These are phyloP conservation scores for Larimichthys polyactis DNA, from an alignment of 2,113 vertebrate genomes.

Conservation along the genomic window DNA sequence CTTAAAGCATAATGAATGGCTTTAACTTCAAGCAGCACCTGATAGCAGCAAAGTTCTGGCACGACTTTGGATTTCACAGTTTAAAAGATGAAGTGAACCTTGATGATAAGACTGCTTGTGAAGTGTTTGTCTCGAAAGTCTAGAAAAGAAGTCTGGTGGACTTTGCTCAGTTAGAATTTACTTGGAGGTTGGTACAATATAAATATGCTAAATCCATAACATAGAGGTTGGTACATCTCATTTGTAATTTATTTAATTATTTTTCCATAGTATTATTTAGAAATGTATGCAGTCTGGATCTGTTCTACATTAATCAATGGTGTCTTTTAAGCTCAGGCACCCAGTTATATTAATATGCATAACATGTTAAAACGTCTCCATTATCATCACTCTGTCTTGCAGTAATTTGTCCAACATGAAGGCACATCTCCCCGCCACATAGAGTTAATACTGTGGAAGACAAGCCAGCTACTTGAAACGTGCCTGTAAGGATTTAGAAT, in stretches of 20 bases:
- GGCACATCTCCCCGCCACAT: not conserved
- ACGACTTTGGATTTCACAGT: not conserved
- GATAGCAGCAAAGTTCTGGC: not conserved
- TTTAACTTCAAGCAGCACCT: conserved; percentile 12
- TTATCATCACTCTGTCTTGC: conserved; percentile 14
- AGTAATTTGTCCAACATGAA: conserved; percentile 7
- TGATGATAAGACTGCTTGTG: not conserved
- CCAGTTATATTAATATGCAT: conserved; percentile 23
- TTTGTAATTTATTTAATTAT: not conserved
- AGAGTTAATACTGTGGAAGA: conserved; percentile 14
- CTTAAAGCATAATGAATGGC: conserved; percentile 14
- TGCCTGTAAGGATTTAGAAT: conserved; percentile 8
- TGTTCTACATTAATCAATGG: conserved; percentile 10
- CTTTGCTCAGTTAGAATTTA: not conserved
- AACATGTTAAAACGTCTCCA: not conserved
- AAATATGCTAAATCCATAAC: not conserved
- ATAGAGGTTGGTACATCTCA: not conserved
- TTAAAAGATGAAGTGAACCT: not conserved
- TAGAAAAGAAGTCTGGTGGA: not conserved
- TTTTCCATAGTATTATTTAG: not conserved
- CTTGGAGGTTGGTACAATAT: not conserved
- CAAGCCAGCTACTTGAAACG: conserved; percentile 15
- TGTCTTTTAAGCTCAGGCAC: conserved; percentile 5
- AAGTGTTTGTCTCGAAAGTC: not conserved
- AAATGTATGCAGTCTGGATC: not conserved